Evolutionary conservation across 1,140 invertebrate species (phyloP).

Genomic region (Anastrepha ludens): DNA sequence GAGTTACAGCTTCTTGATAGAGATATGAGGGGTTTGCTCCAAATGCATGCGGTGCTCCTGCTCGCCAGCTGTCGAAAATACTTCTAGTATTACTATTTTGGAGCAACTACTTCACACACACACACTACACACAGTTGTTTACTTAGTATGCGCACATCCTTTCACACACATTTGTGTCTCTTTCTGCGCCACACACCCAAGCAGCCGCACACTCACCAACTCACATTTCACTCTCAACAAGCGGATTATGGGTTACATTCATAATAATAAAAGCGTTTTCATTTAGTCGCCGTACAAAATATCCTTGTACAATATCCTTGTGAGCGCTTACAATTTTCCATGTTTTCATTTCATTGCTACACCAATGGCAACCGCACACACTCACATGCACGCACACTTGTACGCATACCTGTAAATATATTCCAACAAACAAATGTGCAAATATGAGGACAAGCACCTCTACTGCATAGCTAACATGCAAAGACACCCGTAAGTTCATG

Average conservation of each 20-base stretch:
- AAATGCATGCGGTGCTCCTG: background rate
- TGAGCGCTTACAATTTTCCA: conserved; percentile 27
- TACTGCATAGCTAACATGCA: background rate
- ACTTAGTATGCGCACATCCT: no score
- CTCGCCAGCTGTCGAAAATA: background rate
- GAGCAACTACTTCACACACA: background rate
- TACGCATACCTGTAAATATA: no score
- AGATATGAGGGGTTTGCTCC: background rate
- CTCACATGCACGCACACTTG: no score
- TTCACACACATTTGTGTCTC: background rate
- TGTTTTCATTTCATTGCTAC: conserved; percentile 54
- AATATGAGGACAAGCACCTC: background rate
- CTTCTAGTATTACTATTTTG: background rate
- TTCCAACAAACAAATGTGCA: background rate
- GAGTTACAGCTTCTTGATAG: background rate
- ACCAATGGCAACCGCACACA: background rate
- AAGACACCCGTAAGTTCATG: background rate
- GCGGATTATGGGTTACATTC: conserved; percentile 56
- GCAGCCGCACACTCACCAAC: background rate
- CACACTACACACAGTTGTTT: no score
- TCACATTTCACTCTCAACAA: conserved; percentile 27
- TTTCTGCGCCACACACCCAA: background rate
- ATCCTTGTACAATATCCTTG: conserved; percentile 41
- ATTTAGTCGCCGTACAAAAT: conserved; percentile 52
- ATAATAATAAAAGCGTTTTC: conserved; percentile 61